Percentiles rank a stretch among this genome's conserved stretches.
Conservation (phyloP, 2,888 invertebrate genomes). For the Microplitis deprimator region DNA sequence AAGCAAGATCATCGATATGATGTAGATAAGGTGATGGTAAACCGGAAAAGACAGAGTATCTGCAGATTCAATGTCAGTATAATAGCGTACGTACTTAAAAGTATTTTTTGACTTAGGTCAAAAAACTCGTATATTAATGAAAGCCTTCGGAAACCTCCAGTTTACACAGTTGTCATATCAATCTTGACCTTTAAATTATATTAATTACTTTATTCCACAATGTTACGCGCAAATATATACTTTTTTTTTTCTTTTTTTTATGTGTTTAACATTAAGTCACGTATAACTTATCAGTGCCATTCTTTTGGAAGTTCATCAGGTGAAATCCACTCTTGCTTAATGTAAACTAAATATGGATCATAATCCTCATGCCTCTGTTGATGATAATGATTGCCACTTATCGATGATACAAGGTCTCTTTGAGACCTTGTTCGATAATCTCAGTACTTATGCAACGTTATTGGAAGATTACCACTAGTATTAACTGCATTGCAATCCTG, state of each 20-base stretch:
- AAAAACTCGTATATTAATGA: conserved; percentile 30
- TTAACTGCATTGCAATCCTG: conserved; percentile 70
- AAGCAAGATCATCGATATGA: conserved; percentile 19
- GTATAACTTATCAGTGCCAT: conserved; percentile 58
- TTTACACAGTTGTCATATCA: conserved; percentile 47
- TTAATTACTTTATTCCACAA: neutral
- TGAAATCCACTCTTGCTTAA: conserved; percentile 68
- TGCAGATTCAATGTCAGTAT: neutral
- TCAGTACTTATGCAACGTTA: conserved; percentile 71
- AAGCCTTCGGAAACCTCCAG: conserved; percentile 21
- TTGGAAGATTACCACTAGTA: conserved; percentile 69
- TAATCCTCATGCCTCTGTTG: conserved; percentile 50
- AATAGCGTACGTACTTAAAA: neutral
- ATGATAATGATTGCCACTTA: conserved; percentile 42
- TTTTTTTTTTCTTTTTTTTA: neutral
- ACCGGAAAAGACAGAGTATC: neutral
- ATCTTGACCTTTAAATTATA: conserved; percentile 28
- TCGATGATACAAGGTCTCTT: conserved; percentile 59
- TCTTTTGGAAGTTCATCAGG: conserved; percentile 65
- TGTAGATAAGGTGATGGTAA: conserved; percentile 3
- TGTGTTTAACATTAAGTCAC: neutral
- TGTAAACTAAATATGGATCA: conserved; percentile 64
- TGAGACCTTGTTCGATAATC: conserved; percentile 69
- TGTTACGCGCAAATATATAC: conserved; percentile 1
- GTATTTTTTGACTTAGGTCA: conserved; percentile 49